A percentile compares a stretch with the other conserved stretches of the same genome.
These are phyloP conservation scores for Sphaerophoria taeniata DNA, from an alignment of 2,888 invertebrate genomes.

Conservation along the genomic window DNA sequence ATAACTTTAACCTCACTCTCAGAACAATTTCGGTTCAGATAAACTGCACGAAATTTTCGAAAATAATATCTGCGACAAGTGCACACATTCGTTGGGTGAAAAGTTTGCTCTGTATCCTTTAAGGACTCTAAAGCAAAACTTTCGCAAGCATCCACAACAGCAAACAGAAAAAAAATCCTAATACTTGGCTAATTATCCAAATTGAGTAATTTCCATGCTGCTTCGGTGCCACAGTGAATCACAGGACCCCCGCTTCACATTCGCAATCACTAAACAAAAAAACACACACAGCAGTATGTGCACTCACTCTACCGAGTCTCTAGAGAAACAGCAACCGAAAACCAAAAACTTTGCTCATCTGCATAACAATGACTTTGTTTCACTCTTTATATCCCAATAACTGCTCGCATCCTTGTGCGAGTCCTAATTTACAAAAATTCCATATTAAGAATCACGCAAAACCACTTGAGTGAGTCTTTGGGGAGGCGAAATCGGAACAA, in stretches of 20 bases:
- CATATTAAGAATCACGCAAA: constrained; percentile 73
- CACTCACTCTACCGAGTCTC: constrained; percentile 20
- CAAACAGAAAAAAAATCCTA: constrained; percentile 21
- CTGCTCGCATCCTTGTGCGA: constrained; percentile 72
- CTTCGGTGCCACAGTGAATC: constrained; percentile 60
- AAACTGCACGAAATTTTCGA: constrained; percentile 42
- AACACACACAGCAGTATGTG: constrained; percentile 24
- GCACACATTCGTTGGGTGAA: not conserved
- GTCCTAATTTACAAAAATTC: constrained; percentile 74
- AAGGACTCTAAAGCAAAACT: constrained; percentile 7
- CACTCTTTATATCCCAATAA: constrained; percentile 73
- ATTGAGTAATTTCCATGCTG: constrained; percentile 71
- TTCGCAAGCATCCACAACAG: constrained; percentile 3
- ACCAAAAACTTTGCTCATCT: constrained; percentile 67
- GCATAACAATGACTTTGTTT: constrained; percentile 73
- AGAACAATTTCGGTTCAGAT: constrained; percentile 49
- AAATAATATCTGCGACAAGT: constrained; percentile 46
- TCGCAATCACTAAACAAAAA: not conserved
- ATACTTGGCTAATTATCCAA: constrained; percentile 73
- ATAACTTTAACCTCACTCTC: constrained; percentile 27
- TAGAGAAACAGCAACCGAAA: constrained; percentile 49
- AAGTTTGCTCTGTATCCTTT: not conserved
- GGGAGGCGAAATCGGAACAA: constrained; percentile 5
- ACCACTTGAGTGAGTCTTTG: constrained; percentile 65
- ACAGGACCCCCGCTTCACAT: constrained; percentile 19